Evolutionary conservation across 2,797 vertebrate species (phyloP).

Genomic region (Xiphorhynchus erythropygius): DNA sequence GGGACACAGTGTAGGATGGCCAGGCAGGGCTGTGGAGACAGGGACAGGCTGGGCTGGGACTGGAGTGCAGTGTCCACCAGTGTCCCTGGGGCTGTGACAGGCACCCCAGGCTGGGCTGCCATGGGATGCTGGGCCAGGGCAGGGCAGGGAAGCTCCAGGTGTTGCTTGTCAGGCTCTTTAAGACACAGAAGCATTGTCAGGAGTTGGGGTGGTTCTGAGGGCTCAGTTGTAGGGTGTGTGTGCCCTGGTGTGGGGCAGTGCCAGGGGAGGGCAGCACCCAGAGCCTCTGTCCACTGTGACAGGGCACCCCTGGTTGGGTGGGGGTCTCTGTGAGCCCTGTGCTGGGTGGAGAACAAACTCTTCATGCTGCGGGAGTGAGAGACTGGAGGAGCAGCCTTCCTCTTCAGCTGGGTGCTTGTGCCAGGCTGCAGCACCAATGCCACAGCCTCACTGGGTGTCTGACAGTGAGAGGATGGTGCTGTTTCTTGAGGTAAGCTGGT

Average conservation of each 20-base stretch:
- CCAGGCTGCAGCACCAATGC: fast-evolving
- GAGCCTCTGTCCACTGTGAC: fast-evolving
- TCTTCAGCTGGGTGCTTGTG: fast-evolving
- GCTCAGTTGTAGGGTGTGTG: fast-evolving
- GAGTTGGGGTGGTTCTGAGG: fast-evolving
- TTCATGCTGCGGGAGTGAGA: too few species aligned
- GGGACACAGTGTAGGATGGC: fast-evolving
- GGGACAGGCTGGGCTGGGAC: not conserved
- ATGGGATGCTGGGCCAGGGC: too few species aligned
- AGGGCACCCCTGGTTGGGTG: fast-evolving
- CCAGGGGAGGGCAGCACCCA: fast-evolving
- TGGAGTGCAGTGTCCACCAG: not conserved
- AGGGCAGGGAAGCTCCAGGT: not conserved
- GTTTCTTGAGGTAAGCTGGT: not conserved
- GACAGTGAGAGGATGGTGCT: fast-evolving
- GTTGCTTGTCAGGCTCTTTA: fast-evolving
- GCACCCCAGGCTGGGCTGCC: not conserved
- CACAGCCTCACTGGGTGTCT: fast-evolving
- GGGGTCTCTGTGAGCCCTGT: not conserved
- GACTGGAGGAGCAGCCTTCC: fast-evolving
- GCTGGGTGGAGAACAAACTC: not conserved
- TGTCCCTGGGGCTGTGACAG: not conserved
- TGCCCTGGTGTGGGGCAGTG: fast-evolving
- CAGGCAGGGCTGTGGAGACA: not conserved
- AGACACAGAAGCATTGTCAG: not conserved